phyloP scores from a whole-genome alignment of 2,113 vertebrate genomes.

The Serinus canaria region DNA sequence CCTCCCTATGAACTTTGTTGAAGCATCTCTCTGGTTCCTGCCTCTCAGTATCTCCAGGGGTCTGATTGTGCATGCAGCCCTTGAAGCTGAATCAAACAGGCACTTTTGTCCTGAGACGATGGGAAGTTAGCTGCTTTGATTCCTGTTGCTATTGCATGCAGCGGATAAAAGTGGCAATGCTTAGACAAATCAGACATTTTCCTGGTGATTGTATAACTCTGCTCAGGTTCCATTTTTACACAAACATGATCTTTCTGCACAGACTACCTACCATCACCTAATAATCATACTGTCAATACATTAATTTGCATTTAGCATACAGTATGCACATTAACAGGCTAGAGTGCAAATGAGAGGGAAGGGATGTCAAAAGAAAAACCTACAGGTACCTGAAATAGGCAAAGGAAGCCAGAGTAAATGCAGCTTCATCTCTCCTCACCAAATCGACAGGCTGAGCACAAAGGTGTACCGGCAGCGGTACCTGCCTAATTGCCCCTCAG shows the following conservation, averaged over 20 bases:
- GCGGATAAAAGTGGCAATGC: background rate
- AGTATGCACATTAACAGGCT: background rate
- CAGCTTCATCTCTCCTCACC: background rate
- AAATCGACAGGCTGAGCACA: background rate
- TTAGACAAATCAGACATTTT: constrained; percentile 48
- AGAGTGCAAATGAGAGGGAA: background rate
- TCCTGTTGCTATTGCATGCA: constrained; percentile 20
- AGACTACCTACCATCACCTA: background rate
- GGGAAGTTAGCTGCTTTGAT: constrained; percentile 61
- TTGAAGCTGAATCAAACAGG: constrained; percentile 64
- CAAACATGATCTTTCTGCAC: background rate
- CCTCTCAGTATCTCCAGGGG: constrained; percentile 51
- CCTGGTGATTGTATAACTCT: constrained; percentile 7
- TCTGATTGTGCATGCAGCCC: constrained; percentile 62
- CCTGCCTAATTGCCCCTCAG: background rate
- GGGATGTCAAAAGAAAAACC: background rate
- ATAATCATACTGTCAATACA: background rate
- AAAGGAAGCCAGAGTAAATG: background rate
- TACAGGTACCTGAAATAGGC: background rate
- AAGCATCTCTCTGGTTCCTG: constrained; percentile 36
- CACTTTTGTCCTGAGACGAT: constrained; percentile 58
- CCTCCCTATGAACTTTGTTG: constrained; percentile 50
- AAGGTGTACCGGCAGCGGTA: background rate
- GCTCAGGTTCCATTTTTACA: constrained; percentile 7
- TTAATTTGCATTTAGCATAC: background rate